phyloP scores from a whole-genome alignment of 64 coral and sea anemone genomes.

The Pocillopora verrucosa region DNA sequence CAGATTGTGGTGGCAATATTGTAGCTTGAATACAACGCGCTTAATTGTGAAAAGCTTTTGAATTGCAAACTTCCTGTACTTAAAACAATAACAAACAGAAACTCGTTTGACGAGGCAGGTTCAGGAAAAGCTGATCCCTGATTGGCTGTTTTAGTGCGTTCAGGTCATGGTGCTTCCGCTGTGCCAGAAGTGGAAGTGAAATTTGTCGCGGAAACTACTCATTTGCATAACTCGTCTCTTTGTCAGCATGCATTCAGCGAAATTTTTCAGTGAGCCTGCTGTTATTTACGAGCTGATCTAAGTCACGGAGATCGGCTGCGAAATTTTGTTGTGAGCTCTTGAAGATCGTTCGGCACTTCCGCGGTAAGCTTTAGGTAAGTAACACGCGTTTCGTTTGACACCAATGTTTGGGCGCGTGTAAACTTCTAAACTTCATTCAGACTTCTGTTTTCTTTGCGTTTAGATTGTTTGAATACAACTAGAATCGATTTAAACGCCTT shows the following conservation, averaged over 20 bases:
- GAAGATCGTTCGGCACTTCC: background rate
- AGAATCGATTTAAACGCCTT: background rate
- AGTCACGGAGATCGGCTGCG: background rate
- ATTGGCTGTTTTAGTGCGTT: background rate
- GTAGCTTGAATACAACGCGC: background rate
- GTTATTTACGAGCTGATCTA: background rate
- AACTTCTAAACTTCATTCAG: conserved; percentile 16
- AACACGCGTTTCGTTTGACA: background rate
- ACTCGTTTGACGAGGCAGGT: background rate
- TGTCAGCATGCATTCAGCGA: conserved; percentile 1
- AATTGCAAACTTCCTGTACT: conserved; percentile 15
- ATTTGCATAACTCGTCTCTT: conserved; percentile 33
- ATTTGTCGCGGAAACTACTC: conserved; percentile 24
- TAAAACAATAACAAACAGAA: conserved; percentile 11
- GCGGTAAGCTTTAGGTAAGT: background rate
- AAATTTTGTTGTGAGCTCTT: background rate
- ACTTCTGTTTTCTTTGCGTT: conserved; percentile 6
- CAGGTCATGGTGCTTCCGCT: background rate
- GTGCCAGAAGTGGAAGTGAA: background rate
- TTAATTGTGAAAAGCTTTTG: background rate
- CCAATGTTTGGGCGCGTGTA: background rate
- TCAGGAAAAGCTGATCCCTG: background rate
- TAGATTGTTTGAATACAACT: background rate
- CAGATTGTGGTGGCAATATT: background rate
- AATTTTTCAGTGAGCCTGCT: conserved; percentile 2